Percentiles rank a stretch among this genome's conserved stretches.
phyloP scores from a whole-genome alignment of 2,113 vertebrate genomes.

The Callaeas wilsoni region DNA sequence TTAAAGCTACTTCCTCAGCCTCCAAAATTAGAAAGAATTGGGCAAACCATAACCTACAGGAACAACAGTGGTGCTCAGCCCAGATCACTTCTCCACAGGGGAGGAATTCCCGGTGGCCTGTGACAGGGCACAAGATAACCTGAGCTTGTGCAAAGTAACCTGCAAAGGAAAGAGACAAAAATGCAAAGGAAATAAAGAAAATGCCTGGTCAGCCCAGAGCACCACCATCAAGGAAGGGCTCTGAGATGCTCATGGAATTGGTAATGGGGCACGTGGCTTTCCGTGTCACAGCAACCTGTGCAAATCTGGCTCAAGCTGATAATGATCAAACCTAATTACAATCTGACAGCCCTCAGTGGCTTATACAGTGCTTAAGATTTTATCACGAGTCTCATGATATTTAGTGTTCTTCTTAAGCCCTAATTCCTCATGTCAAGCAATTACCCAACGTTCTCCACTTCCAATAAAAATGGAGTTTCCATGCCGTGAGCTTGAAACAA shows the following conservation, averaged over 20 bases:
- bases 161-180: background rate
- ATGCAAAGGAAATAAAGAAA: background rate
- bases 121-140: background rate
- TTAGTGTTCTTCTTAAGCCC: background rate
- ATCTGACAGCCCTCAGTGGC: background rate
- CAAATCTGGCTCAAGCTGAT: slow-evolving; percentile 9
- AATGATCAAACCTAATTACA: slow-evolving; percentile 20
- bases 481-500: background rate
- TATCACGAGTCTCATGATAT: slow-evolving; percentile 7
- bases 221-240: background rate
- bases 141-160: background rate
- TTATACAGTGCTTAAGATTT: slow-evolving; percentile 4
- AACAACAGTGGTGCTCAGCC: background rate
- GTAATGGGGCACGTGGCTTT: background rate
- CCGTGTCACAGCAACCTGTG: background rate
- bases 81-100: no score
- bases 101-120: background rate
- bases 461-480: background rate
- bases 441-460: background rate
- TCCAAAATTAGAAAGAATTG: background rate
- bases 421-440: slow-evolving; percentile 4
- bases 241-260: background rate
- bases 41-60: background rate
- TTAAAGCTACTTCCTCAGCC: background rate
- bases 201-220: background rate